Evolutionary conservation across 2,113 vertebrate species (phyloP), one percentile per base, ranked within the genome.

Genomic region (Uropsilus gracilis): DNA sequence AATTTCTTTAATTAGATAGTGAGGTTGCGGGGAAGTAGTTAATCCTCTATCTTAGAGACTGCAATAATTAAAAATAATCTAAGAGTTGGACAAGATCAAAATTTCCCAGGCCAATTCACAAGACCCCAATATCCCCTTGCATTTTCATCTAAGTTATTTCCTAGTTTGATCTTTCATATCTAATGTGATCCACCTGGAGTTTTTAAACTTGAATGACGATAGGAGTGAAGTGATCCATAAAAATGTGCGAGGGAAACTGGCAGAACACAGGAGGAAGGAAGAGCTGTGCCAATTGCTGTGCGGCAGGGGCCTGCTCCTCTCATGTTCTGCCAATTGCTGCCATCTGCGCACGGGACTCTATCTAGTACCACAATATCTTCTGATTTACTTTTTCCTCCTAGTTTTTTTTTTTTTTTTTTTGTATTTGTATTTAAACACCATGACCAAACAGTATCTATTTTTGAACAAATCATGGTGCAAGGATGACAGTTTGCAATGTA

Each of bases 91-190:
- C 2, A 63, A 75, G 28, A 42, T 73, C 28, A 68, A 59, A 28
- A 18, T 39, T 32, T 13, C 22, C 88, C 69, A 83, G 22, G 11
- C 3, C 32, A 68, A 24, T 77, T 92, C 46, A 13, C 14, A 18
- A 73, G 34, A 86, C 71, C 64, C 26, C 50, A 63, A 64, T 77
- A 89, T n/a, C 9, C 30, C 94, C 37, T n/a, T 77, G 20, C 37
- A 50, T 73, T 69, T 63, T 85, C 50, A 72, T 95, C 87, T 71
- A 8, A 91, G 93, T 73, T 94, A 69, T 77, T 90, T 90, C 17
- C 71, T 42, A 13, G 37, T 55, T 94, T 95, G 69, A 61, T 87
- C 46, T 93, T 77, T 69, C 68, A 48, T 73, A 7, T n/a, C 46
- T 48, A 89, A 87, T 39, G 73, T 93, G 59, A 68, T 28, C 63